phyloP scores from a whole-genome alignment of 2,888 invertebrate species.

The Thyatira batis region DNA sequence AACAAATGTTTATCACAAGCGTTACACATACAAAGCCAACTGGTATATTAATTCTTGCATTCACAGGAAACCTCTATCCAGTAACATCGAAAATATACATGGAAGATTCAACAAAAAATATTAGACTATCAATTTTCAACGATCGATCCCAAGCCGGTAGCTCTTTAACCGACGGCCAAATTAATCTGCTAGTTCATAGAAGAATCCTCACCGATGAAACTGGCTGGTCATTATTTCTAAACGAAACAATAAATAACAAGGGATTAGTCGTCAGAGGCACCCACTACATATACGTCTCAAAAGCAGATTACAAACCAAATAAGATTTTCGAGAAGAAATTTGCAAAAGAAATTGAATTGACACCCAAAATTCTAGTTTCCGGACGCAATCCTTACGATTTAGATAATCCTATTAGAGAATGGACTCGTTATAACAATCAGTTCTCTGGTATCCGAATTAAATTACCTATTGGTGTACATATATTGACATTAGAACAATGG shows the following conservation, averaged over 20 bases:
- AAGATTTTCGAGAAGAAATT: conserved; percentile 65
- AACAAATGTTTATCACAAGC: neutral
- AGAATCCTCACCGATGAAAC: conserved; percentile 91
- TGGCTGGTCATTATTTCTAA: conserved; percentile 27
- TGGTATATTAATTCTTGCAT: no score
- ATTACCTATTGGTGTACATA: conserved; percentile 87
- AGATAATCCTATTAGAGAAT: conserved; percentile 42
- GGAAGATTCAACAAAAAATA: conserved; percentile 73
- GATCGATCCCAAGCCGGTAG: conserved; percentile 92
- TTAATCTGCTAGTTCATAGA: conserved; percentile 93
- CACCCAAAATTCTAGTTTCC: conserved; percentile 41
- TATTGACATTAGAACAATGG: conserved; percentile 91
- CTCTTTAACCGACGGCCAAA: conserved; percentile 86
- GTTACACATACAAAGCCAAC: no score
- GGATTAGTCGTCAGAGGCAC: conserved; percentile 49
- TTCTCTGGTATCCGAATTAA: conserved; percentile 73
- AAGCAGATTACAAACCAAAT: conserved; percentile 47
- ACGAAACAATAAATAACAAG: conserved; percentile 44
- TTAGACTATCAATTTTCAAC: conserved; percentile 84
- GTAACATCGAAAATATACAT: conserved; percentile 91
- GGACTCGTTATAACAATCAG: conserved; percentile 56
- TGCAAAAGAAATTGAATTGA: conserved; percentile 55
- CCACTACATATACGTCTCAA: conserved; percentile 57
- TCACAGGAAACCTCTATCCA: conserved; percentile 92
- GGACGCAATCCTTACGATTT: conserved; percentile 13